Evolutionary conservation across 2,113 vertebrate genomes (phyloP), one percentile per base, ranked within the genome.

Genomic region (Notiomystis cincta): DNA sequence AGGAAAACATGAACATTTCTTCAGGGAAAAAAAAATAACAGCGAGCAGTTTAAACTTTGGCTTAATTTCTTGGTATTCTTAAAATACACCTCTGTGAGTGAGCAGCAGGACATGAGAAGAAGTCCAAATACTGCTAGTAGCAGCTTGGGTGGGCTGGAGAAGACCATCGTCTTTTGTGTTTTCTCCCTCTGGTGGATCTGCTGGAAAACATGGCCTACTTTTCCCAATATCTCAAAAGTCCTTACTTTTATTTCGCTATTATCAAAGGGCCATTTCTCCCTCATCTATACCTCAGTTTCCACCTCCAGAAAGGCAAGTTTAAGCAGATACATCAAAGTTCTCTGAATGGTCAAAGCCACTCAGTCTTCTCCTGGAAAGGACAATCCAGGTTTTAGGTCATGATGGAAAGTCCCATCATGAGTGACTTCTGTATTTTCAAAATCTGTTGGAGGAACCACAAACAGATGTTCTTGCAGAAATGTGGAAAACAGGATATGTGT

Each of bases 401-500:
- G 61, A 47, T 87, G 93, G 77, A 84, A 96, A 96, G 58, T 78
- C 89, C 65, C 77, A 48, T 33, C 37, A 27, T 30, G 17, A 92
- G 6, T 47, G 87, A 84, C 67, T 92, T 90, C 13, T 2, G 6
- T 38, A 25, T 87, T 87, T 92, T 89, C 72, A 95, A 92, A 94
- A 84, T 75, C 65, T 1, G 0, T 22, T 67, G 48, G 9, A 87
- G 57, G 77, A 97, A 94, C 93, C 7, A 0, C 94, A 96, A 95
- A 67, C 95, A 96, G 91, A 97, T 96, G 95, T 93, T 95, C 81
- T 87, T 1, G 13, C 19, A 89, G 89, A 93, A 95, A 89, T 92
- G 31, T 89, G 69, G 45, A 96, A 95, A 96, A 95, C 95, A 95
- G 95, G 95, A 97, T 96, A 93, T 95, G 94, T 72, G 96, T 97